These are phyloP conservation scores for Coranthus polyacanthus DNA, from an alignment of 2,797 vertebrate genomes.

Conservation along the genomic window DNA sequence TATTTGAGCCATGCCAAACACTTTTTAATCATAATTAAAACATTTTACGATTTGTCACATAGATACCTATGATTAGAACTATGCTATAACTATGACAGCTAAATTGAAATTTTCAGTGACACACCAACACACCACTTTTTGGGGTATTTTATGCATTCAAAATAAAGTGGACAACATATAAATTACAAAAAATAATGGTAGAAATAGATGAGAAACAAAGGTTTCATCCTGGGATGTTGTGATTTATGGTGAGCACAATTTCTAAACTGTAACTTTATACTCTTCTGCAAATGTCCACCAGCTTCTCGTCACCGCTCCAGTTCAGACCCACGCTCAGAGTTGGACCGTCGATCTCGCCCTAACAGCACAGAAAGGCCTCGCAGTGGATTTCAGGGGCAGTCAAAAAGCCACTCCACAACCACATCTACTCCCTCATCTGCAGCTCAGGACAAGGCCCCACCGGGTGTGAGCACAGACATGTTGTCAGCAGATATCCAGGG, in stretches of 20 bases:
- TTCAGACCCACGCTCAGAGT: conserved; percentile 67
- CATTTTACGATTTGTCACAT: background rate
- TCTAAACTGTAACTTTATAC: conserved; percentile 7
- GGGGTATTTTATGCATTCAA: too few relatives aligned
- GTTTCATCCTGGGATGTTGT: too few relatives aligned
- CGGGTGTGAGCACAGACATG: conserved; percentile 83
- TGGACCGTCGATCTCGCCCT: conserved; percentile 46
- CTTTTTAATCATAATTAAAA: too few relatives aligned
- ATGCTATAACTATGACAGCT: background rate
- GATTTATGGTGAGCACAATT: too few relatives aligned
- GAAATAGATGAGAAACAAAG: too few relatives aligned
- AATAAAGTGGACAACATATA: too few relatives aligned
- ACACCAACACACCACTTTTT: too few relatives aligned
- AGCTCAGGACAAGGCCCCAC: conserved; percentile 40
- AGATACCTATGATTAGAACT: too few relatives aligned
- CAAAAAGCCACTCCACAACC: conserved; percentile 37
- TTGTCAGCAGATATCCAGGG: conserved; percentile 92
- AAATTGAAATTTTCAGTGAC: background rate
- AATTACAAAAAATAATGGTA: too few relatives aligned
- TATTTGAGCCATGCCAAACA: too few relatives aligned
- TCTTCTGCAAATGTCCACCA: conserved; percentile 48
- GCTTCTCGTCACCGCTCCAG: conserved; percentile 61
- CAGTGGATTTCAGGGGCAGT: conserved; percentile 39
- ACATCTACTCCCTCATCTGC: conserved; percentile 36
- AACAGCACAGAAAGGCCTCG: conserved; percentile 64